A percentile compares a stretch with the other conserved stretches of the same genome.
Conservation (phyloP, 2,797 vertebrate species). For the Stomatorhinus walkeri region DNA sequence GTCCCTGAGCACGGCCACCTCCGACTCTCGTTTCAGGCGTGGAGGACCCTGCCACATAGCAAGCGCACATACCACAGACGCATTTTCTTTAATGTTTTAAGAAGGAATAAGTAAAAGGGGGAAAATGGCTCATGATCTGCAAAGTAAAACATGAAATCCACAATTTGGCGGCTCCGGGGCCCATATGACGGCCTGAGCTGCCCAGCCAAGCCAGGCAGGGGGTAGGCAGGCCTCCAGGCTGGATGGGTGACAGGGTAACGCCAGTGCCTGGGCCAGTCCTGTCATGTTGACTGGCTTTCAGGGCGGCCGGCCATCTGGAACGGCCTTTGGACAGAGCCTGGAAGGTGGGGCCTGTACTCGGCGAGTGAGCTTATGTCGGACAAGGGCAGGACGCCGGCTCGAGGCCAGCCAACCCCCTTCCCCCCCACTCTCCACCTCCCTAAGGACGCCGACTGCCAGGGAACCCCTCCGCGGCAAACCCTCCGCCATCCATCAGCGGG, state of each 20-base stretch:
- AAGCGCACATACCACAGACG: background rate
- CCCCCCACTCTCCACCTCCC: background rate
- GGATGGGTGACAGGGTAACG: constrained; percentile 32
- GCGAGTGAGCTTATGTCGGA: constrained; percentile 27
- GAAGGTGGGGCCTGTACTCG: constrained; percentile 34
- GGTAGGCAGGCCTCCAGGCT: constrained; percentile 35
- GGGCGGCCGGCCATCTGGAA: constrained; percentile 35
- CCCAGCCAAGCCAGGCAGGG: constrained; percentile 30
- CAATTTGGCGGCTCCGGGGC: constrained; percentile 30
- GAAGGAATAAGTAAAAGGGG: background rate
- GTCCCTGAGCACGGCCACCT: background rate
- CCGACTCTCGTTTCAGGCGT: background rate
- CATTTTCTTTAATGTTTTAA: background rate
- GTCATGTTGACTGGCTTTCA: constrained; percentile 40
- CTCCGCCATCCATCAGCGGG: constrained; percentile 4
- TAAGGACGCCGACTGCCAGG: constrained; percentile 10
- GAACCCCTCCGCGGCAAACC: constrained; percentile 22
- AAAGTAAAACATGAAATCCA: constrained; percentile 21
- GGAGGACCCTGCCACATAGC: background rate
- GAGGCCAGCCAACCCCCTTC: constrained; percentile 13
- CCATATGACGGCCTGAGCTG: constrained; percentile 31
- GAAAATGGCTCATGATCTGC: background rate
- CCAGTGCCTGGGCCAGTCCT: constrained; percentile 30
- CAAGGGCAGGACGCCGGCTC: constrained; percentile 23
- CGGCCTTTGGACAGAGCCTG: constrained; percentile 47